Base-by-base conservation (phyloP, 2,888 invertebrate genomes). In the Coelinius sp. region DNA sequence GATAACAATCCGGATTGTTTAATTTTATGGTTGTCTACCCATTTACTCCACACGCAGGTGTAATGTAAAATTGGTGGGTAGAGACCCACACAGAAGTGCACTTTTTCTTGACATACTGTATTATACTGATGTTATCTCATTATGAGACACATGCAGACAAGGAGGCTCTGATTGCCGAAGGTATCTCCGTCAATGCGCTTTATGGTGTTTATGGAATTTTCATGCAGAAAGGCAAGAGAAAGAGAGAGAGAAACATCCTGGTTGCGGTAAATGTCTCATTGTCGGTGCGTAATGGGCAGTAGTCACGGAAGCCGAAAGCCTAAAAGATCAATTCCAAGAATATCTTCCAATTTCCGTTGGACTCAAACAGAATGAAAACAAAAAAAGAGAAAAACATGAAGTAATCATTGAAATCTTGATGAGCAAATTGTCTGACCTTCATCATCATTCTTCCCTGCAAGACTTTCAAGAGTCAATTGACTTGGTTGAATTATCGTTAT, bases 311-410 rank as follows among this genome's bases (percentile, higher is more conserved):
- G 24, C 35, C 44, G 35, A 27, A 25, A 27, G 14, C 27, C 17
- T 20, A 59, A 59, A 59, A 59, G 35, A 59, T n/a, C 44, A 31
- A 56, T 73, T 73, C 69, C 38, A 46, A 31, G 72, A 65, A 73
- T 68, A 65, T 35, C 31, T 41, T 17, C 35, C 25, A 46, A 65
- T 73, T 68, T 59, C 72, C 65, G 68, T 62, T 52, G 27, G 46
- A 17, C 2, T 6, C 8, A 14, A 67, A 41, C 49, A 24, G 27
- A 38, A 35, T n/a, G 27, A 59, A 46, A 24, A 44, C 7, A 56
- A 24, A 24, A 24, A 22, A 22, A 24, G 3, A 10, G n/a, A 17
- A 31, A 20, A 12, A 31, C 7, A 24, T 4, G 22, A 25, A 8
- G 10, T 4, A 1, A 25, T 24, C 6, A 3, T 14, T 7, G 6